A percentile compares a stretch with the other conserved stretches of the same genome.
Evolutionary conservation across 2,797 vertebrate species (phyloP).

Genomic region (Thalassophryne amazonica): DNA sequence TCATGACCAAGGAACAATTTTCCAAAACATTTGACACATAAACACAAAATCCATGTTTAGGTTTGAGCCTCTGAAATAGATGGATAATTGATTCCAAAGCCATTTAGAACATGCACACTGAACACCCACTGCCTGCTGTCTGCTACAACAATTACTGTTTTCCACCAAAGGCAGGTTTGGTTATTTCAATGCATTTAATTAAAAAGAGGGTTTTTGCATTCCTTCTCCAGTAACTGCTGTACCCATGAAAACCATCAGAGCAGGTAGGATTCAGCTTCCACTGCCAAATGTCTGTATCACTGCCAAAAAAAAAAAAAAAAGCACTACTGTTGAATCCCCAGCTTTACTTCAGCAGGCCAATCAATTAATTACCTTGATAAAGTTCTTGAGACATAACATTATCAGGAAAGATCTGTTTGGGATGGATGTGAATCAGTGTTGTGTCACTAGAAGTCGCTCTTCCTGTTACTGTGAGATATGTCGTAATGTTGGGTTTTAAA

Average conservation of each 20-base stretch:
- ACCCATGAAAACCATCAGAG: not conserved
- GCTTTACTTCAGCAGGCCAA: slow-evolving; percentile 8
- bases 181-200: slow-evolving; percentile 30
- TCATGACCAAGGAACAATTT: slow-evolving; percentile 51
- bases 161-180: slow-evolving; percentile 8
- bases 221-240: slow-evolving; percentile 3
- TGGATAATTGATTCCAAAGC: slow-evolving; percentile 11
- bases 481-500: slow-evolving; percentile 65
- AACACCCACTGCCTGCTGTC: not conserved
- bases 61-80: slow-evolving; percentile 6
- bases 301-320: slow-evolving; percentile 10
- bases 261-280: not conserved
- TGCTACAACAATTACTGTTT: slow-evolving; percentile 8
- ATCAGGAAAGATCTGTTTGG: slow-evolving; percentile 43
- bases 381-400: slow-evolving; percentile 38
- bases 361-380: slow-evolving; percentile 46
- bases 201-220: slow-evolving; percentile 26
- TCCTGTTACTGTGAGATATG: slow-evolving; percentile 44
- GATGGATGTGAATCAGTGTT: slow-evolving; percentile 61
- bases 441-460: slow-evolving; percentile 63
- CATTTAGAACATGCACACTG: slow-evolving; percentile 2
- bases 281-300: slow-evolving; percentile 12
- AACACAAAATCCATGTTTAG: slow-evolving; percentile 25
- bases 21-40: slow-evolving; percentile 56
- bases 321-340: slow-evolving; percentile 21